Conservation (phyloP, 2,888 invertebrate genomes). For the Melanargia galathea region DNA sequence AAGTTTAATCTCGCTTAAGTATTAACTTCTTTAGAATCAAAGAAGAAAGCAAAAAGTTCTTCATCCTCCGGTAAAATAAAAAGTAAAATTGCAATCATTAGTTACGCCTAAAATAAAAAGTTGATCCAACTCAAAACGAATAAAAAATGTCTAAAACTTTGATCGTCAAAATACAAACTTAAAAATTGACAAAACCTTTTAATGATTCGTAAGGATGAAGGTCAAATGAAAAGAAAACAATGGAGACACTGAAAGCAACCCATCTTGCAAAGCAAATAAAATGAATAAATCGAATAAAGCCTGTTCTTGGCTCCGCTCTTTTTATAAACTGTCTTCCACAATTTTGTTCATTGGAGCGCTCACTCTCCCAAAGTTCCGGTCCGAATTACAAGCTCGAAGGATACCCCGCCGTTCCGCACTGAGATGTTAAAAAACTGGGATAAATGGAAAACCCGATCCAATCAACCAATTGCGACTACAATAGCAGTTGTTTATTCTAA, state of each 20-base stretch:
- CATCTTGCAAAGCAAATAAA: conserved; percentile 46
- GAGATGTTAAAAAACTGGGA: conserved; percentile 50
- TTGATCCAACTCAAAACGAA: conserved; percentile 1
- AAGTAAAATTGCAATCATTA: too few relatives aligned
- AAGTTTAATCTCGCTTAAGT: too few relatives aligned
- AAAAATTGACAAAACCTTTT: conserved; percentile 34
- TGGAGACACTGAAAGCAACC: conserved; percentile 45
- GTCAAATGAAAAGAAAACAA: conserved; percentile 45
- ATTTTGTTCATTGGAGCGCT: conserved; percentile 58
- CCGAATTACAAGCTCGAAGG: conserved; percentile 63
- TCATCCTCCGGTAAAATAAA: too few relatives aligned
- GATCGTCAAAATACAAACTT: conserved; percentile 31
- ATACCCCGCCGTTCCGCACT: conserved; percentile 51
- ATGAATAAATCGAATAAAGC: conserved; percentile 65
- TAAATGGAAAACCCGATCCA: conserved; percentile 55
- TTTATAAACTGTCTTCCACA: conserved; percentile 61
- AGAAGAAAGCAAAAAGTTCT: too few relatives aligned
- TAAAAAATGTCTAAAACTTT: conserved; percentile 17
- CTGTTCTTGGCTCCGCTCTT: conserved; percentile 59
- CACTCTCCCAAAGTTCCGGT: conserved; percentile 57
- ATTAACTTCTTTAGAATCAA: too few relatives aligned
- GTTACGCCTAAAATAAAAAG: too few relatives aligned
- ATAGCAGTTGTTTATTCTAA: conserved; percentile 1
- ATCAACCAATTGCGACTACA: conserved; percentile 37
- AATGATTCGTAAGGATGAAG: conserved; percentile 43